phyloP scores from a whole-genome alignment of 2,888 invertebrate genomes.

The Perithous albicinctus region DNA sequence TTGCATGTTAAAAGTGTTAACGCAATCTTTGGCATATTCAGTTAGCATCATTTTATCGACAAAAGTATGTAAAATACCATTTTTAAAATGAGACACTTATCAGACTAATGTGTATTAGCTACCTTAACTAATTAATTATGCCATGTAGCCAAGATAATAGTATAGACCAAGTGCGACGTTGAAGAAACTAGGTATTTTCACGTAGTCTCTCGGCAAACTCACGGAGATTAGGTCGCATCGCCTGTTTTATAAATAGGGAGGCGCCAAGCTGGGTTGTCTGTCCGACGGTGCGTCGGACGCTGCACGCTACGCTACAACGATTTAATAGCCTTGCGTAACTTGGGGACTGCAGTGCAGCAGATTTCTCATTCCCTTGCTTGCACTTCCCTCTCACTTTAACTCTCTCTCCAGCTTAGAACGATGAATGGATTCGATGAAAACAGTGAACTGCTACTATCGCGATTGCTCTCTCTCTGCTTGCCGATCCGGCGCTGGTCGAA shows the following conservation, averaged over 20 bases:
- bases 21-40: too few relatives aligned
- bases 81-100: too few relatives aligned
- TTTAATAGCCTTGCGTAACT: conserved; percentile 60
- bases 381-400: not conserved
- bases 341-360: conserved; percentile 17
- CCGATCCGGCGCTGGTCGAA: conserved; percentile 32
- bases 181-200: not conserved
- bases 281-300: conserved; percentile 24
- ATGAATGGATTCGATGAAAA: conserved; percentile 54
- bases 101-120: too few relatives aligned
- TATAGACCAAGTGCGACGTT: not conserved
- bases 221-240: conserved; percentile 46
- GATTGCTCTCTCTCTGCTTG: conserved; percentile 5
- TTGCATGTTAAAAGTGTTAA: too few relatives aligned
- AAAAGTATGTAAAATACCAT: too few relatives aligned
- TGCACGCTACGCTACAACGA: conserved; percentile 32
- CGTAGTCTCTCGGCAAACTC: not conserved
- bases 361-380: conserved; percentile 1
- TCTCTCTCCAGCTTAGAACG: conserved; percentile 1
- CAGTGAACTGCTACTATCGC: conserved; percentile 23
- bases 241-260: conserved; percentile 67
- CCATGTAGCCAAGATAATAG: not conserved
- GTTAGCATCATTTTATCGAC: too few relatives aligned
- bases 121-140: not conserved
- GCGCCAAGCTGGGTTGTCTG: conserved; percentile 60